Conservation (phyloP, 2,113 vertebrate species). For the Antechinus flavipes region DNA sequence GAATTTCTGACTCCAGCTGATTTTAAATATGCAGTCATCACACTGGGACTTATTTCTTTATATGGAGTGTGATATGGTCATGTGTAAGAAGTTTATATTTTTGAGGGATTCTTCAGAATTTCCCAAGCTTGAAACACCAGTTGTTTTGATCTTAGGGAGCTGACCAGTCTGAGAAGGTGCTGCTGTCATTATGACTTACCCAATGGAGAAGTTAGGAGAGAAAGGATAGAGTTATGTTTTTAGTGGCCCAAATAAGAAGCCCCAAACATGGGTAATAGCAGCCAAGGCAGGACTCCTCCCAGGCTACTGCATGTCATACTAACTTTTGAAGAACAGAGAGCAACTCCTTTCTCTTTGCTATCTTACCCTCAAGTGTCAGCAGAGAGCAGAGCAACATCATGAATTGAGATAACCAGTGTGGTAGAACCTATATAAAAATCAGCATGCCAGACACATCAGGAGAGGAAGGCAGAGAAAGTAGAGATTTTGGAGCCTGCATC, state of each 20-base stretch:
- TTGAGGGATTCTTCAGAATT: not conserved
- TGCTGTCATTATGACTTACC: not conserved
- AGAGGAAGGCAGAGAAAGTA: not conserved
- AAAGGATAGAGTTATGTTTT: not conserved
- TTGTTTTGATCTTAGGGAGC: not conserved
- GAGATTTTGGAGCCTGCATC: not conserved
- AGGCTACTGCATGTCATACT: not conserved
- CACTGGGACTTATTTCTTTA: not conserved
- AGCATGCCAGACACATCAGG: not conserved
- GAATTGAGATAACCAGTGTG: not conserved
- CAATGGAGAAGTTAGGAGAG: not conserved
- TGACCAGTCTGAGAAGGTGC: not conserved
- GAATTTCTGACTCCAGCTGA: too few species aligned
- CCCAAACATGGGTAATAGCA: not conserved
- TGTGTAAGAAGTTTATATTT: not conserved
- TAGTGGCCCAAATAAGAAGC: not conserved
- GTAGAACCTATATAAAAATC: not conserved
- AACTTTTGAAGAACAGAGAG: conserved; percentile 26
- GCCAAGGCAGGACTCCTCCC: not conserved
- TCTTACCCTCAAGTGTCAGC: conserved; percentile 8
- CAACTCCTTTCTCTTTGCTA: not conserved
- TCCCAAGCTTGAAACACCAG: not conserved
- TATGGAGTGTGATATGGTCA: not conserved
- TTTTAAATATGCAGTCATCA: too few species aligned
- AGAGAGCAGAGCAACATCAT: not conserved